Conservation (phyloP, 2,888 invertebrate species). For the Galeruca laticollis region DNA sequence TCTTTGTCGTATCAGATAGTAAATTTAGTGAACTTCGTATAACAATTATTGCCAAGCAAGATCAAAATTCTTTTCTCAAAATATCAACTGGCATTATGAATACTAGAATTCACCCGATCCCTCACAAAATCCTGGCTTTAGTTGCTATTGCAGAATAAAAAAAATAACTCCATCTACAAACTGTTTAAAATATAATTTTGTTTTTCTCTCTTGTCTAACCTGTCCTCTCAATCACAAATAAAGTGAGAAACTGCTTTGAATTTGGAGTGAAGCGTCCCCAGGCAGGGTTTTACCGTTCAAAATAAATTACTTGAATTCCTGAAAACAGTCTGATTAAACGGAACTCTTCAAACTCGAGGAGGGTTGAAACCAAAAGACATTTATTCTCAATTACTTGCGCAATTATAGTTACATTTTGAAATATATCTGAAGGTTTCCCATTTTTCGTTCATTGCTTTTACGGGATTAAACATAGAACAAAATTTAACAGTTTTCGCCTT, state of each 20-base stretch:
- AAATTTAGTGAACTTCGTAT: too few relatives aligned
- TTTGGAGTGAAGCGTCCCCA: constrained; percentile 1
- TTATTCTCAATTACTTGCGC: constrained; percentile 36
- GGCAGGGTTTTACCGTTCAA: constrained; percentile 32
- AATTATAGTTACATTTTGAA: constrained; percentile 34
- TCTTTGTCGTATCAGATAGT: too few relatives aligned
- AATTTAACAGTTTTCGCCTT: constrained; percentile 16
- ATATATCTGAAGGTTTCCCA: constrained; percentile 25
- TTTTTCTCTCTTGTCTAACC: too few relatives aligned
- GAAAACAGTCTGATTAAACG: constrained; percentile 40
- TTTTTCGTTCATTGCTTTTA: neutral
- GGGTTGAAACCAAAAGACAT: constrained; percentile 38
- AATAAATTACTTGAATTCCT: constrained; percentile 39
- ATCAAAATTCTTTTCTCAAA: too few relatives aligned
- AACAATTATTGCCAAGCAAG: too few relatives aligned
- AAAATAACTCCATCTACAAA: too few relatives aligned
- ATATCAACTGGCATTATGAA: too few relatives aligned
- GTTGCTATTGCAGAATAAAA: too few relatives aligned
- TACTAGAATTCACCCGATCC: too few relatives aligned
- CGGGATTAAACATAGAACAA: constrained; percentile 18
- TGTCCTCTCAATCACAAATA: constrained; percentile 7
- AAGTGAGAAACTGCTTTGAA: neutral
- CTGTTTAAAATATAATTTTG: neutral
- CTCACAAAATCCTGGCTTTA: too few relatives aligned
- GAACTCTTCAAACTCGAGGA: constrained; percentile 32